Conservation (phyloP, 2,888 invertebrate genomes). For the Belgica antarctica region DNA sequence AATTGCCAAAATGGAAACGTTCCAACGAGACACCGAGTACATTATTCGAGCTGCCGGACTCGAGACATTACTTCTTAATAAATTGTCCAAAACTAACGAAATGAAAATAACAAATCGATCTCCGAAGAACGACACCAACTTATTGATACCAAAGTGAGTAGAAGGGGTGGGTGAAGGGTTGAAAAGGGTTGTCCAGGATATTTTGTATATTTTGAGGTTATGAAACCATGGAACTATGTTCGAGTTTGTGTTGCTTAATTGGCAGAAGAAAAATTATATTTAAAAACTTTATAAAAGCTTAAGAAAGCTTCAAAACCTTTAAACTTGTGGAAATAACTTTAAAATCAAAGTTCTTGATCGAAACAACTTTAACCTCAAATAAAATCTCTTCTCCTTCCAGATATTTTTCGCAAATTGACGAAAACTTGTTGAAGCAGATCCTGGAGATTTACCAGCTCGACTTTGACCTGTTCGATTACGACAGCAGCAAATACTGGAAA, state of each 20-base stretch:
- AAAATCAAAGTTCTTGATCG: too few species aligned
- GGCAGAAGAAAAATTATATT: too few species aligned
- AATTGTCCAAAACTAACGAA: slow-evolving; percentile 57
- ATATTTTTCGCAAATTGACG: slow-evolving; percentile 61
- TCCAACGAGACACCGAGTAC: slow-evolving; percentile 61
- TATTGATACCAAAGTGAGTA: slow-evolving; percentile 59
- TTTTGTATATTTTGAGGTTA: too few species aligned
- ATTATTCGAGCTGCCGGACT: slow-evolving; percentile 62
- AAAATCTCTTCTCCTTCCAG: slow-evolving; percentile 45
- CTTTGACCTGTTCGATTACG: slow-evolving; percentile 69
- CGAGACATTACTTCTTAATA: slow-evolving; percentile 58
- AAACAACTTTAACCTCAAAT: too few species aligned
- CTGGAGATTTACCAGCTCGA: slow-evolving; percentile 65
- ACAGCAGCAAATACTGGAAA: slow-evolving; percentile 59
- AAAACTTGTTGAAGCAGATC: slow-evolving; percentile 59
- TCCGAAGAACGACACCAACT: slow-evolving; percentile 52
- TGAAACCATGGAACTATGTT: too few species aligned
- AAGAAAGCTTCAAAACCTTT: too few species aligned
- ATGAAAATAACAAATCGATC: slow-evolving; percentile 57
- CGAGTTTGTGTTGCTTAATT: too few species aligned
- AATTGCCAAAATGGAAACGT: slow-evolving; percentile 65
- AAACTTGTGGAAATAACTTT: too few species aligned
- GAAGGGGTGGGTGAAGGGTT: not conserved
- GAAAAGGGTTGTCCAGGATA: too few species aligned
- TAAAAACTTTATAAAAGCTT: too few species aligned